Evolutionary conservation across 92 coral and sea anemone genomes (phyloP), one percentile per base, ranked within the genome.

Genomic region (Porites lobata): DNA sequence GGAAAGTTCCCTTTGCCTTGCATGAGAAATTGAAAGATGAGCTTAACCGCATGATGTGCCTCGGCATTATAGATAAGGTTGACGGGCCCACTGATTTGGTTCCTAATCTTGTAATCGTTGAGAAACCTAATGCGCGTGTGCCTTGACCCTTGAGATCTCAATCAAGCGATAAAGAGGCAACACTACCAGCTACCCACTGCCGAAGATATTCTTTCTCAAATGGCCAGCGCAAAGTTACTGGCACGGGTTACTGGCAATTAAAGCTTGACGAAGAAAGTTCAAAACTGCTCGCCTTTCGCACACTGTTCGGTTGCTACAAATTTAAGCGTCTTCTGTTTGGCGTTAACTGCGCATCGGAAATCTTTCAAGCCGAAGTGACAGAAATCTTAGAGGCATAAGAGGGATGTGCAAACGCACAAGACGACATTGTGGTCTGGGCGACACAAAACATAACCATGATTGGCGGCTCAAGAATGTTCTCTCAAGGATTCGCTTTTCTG

Each of bases 381-480:
- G 61, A 79, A 64, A 87, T 87, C 38, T 69, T 79, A 11, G 79
- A 43, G 8, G 80, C 80, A 61, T 58, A 63, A n/a, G 85, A 58
- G 15, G 90, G 90, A 21, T 19, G 22, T 59, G 85, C 76, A 52
- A 86, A 86, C 29, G 47, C 85, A 10, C 90, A 86, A 77, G 90
- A 86, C 43, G 85, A 86, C 61, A 86, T 76, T 50, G 61, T 86
- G 50, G 85, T 87, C 29, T 87, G 91, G 91, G 91, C 2, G 81
- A 69, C 1, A 87, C 86, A 3, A 87, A 87, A 72, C 72, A 65
- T 69, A 24, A 43, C 47, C 91, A 87, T 59, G 86, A 87, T 70
- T 81, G 61, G 21, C 86, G 86, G 18, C 86, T 87, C 21, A 29
- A 70, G 10, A 58, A 78, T 24, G 90, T 72, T 4, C 56, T 87